These are phyloP conservation scores for Arctia plantaginis DNA, from an alignment of 2,888 invertebrate genomes.

Conservation along the genomic window DNA sequence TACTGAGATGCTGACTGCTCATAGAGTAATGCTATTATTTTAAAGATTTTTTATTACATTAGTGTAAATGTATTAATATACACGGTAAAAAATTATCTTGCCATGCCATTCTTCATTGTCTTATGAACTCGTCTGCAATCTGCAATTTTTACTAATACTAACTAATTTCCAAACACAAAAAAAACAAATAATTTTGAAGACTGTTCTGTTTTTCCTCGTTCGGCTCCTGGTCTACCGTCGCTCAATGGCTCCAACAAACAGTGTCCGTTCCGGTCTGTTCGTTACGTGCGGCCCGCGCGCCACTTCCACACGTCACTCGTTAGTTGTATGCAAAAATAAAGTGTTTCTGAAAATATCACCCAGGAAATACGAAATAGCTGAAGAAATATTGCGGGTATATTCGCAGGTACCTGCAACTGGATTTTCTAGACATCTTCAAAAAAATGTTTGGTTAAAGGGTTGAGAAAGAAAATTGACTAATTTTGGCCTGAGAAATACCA, in stretches of 20 bases:
- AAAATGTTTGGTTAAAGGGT: background rate
- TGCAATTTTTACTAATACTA: background rate
- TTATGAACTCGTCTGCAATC: too few species aligned
- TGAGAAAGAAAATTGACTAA: background rate
- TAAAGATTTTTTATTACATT: too few species aligned
- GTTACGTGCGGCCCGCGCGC: conserved; percentile 58
- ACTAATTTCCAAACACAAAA: background rate
- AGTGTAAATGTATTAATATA: too few species aligned
- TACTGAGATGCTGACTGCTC: too few species aligned
- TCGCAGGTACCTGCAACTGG: background rate
- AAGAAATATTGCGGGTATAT: conserved; percentile 1
- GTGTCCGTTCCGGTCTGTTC: conserved; percentile 72
- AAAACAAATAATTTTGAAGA: background rate
- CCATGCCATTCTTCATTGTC: too few species aligned
- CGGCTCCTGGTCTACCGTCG: conserved; percentile 20
- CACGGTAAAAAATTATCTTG: too few species aligned
- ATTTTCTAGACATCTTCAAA: background rate
- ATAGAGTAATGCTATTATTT: too few species aligned
- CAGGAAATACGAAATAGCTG: conserved; percentile 16
- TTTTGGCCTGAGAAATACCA: background rate
- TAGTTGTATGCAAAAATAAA: conserved; percentile 55
- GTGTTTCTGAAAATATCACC: conserved; percentile 22
- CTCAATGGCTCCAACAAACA: conserved; percentile 57
- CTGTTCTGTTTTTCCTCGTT: background rate
- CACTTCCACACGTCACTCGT: conserved; percentile 51